These are phyloP conservation scores for Corythornis madagascariensis DNA, from an alignment of 2,113 vertebrate species.

Conservation along the genomic window DNA sequence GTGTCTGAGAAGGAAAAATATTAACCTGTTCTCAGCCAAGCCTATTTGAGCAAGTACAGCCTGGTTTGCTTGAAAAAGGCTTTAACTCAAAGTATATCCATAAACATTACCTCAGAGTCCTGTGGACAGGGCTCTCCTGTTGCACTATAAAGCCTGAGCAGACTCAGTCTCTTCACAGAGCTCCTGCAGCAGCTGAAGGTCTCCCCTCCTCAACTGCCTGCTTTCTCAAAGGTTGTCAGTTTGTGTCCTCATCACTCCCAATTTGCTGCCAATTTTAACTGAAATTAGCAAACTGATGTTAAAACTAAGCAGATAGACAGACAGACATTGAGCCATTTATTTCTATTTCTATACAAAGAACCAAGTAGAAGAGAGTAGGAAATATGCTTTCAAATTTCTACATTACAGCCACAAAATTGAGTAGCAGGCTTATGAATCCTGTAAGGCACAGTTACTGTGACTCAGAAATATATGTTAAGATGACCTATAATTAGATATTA, in stretches of 20 bases:
- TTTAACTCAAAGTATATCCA: background rate
- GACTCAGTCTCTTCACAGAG: fast-evolving
- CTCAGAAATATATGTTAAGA: background rate
- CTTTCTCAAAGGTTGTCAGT: background rate
- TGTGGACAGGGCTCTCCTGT: background rate
- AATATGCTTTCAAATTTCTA: background rate
- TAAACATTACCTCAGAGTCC: background rate
- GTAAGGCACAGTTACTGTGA: background rate
- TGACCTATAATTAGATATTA: background rate
- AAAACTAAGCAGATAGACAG: background rate
- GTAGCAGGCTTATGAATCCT: background rate
- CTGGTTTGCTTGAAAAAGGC: background rate
- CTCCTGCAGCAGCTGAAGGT: background rate
- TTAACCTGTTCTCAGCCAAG: background rate
- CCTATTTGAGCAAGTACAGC: background rate
- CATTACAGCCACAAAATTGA: background rate
- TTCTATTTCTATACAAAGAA: background rate
- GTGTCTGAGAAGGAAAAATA: background rate
- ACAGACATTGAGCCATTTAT: background rate
- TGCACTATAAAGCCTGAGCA: background rate
- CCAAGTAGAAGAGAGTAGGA: background rate
- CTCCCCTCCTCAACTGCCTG: background rate
- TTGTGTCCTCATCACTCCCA: no score
- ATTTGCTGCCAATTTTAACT: background rate
- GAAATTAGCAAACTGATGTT: background rate